These are phyloP conservation scores for Holothuria glaberrima DNA, from an alignment of 35 echinoderm and acorn worm genomes.

Conservation along the genomic window DNA sequence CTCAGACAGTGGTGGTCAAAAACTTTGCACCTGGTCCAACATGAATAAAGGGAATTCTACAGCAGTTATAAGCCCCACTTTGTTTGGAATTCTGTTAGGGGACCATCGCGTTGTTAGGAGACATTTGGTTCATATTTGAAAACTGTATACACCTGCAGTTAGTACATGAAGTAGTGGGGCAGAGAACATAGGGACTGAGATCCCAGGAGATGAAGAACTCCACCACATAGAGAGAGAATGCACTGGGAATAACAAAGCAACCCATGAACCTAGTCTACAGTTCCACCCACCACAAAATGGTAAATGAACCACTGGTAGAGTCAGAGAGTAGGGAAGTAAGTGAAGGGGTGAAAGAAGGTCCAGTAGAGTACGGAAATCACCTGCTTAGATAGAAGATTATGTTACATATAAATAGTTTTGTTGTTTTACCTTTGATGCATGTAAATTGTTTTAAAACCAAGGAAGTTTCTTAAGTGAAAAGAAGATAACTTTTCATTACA, in stretches of 20 bases:
- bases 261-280: neutral
- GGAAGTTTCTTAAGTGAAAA: neutral
- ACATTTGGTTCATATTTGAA: conserved; percentile 14
- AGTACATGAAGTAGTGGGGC: neutral
- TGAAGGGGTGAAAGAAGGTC: neutral
- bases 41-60: conserved; percentile 4
- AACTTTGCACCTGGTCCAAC: neutral
- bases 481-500: too few relatives aligned
- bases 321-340: neutral
- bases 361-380: neutral
- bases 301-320: conserved; percentile 18
- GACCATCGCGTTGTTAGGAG: neutral
- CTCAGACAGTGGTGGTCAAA: neutral
- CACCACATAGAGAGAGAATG: neutral
- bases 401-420: neutral
- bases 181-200: too few relatives aligned
- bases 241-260: neutral
- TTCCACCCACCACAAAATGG: neutral
- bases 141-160: conserved; percentile 10
- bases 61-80: neutral
- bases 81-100: conserved; percentile 1
- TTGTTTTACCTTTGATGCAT: neutral
- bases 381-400: neutral
- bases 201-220: neutral
- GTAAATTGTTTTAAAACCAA: neutral